Conservation (phyloP, 2,888 invertebrate species). For the Limnephilus lunatus region DNA sequence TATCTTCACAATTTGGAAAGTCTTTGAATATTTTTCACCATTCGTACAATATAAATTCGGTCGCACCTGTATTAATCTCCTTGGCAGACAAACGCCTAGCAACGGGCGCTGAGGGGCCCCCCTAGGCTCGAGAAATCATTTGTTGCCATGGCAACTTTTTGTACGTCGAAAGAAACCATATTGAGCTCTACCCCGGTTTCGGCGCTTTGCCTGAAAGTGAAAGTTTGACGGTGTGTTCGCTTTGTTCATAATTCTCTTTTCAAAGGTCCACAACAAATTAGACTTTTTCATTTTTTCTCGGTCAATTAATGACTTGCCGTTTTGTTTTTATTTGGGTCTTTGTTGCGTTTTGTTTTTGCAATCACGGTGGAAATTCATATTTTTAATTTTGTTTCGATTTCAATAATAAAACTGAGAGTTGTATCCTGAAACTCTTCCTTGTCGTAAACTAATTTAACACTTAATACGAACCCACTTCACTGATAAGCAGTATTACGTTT, state of each 20-base stretch:
- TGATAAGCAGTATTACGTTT: neutral
- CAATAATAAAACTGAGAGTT: neutral
- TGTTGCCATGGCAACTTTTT: conserved; percentile 28
- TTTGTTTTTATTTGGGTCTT: neutral
- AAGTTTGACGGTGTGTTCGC: conserved; percentile 31
- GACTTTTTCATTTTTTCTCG: neutral
- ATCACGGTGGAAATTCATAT: neutral
- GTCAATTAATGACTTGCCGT: conserved; percentile 21
- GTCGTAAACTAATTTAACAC: neutral
- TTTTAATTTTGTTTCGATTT: neutral
- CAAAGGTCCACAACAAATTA: conserved; percentile 35
- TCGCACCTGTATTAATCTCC: neutral
- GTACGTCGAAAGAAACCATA: conserved; percentile 31
- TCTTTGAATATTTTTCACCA: neutral
- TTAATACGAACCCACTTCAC: neutral
- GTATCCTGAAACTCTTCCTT: neutral
- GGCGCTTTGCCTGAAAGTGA: conserved; percentile 24
- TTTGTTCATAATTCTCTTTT: conserved; percentile 32
- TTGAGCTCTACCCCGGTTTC: conserved; percentile 37
- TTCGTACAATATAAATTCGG: neutral
- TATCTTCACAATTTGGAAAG: neutral
- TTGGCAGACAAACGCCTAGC: neutral
- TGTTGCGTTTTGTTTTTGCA: neutral
- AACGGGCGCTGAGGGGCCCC: conserved; percentile 16
- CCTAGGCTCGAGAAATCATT: neutral